Base-by-base conservation (phyloP, 2,113 vertebrate species). In the Nesospiza acunhae region DNA sequence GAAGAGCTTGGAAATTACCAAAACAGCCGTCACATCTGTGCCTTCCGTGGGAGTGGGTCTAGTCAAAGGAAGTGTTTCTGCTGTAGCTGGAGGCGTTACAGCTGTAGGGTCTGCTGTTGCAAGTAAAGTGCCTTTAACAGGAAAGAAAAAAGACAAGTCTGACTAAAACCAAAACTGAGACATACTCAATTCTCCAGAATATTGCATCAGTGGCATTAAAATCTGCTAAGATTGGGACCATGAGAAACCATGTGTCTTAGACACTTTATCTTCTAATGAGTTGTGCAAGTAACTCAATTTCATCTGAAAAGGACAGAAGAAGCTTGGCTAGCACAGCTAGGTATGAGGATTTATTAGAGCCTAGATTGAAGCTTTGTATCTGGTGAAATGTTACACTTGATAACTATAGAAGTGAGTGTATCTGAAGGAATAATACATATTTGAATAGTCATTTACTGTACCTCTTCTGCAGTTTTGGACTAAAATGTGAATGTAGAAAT, bases 111-210 rank as follows among this genome's bases (percentile, higher is more conserved):
- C 99, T 41, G 99, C 99, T n/a, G 99, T 99, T 76, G 98, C 97
- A 94, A 99, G 96, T 97, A 99, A 98, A 98, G 98, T 99, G 98
- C 99, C 99, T 94, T 98, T 98, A 94, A 97, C 98, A 49, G 98
- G 99, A 93, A 99, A 99, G 98, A 99, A 99, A 97, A 99, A 99
- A 96, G 99, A 99, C 98, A 99, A 99, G 95, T 99, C 99, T 97
- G 99, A 99, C 97, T 99, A 98, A 98, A 90, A 31, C 62, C 33
- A 84, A 28, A 90, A 96, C 96, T 94, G 95, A 93, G 70, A 83
- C 33, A 3, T 84, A 35, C 52, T 91, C 53, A 49, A 52, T 95
- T 74, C 85, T 96, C 58, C 72, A 80, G 83, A 94, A 96, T 85
- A 88, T 68, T 90, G 41, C 72, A 50, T 95, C 94, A 58, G 91